Conservation (phyloP, 2,888 invertebrate genomes). For the Subacronicta megacephala region DNA sequence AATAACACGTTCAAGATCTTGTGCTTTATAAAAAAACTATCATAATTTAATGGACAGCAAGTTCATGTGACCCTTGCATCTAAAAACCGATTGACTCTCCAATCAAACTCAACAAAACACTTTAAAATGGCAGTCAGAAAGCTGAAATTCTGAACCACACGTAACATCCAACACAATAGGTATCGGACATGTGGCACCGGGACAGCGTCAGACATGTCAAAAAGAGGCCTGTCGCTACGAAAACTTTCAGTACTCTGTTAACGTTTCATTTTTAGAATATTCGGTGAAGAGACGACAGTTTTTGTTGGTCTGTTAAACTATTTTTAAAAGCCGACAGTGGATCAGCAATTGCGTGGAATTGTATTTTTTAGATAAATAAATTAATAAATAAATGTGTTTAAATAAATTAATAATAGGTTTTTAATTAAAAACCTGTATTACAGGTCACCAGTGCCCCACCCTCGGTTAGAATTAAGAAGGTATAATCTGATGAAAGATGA, state of each 20-base stretch:
- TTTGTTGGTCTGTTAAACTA: slow-evolving; percentile 9
- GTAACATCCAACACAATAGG: slow-evolving; percentile 55
- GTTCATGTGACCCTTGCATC: too few species aligned
- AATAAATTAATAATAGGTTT: too few species aligned
- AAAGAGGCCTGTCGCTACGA: slow-evolving; percentile 52
- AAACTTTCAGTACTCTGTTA: slow-evolving; percentile 45
- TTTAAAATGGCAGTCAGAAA: slow-evolving; percentile 23
- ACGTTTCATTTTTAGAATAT: slow-evolving; percentile 44
- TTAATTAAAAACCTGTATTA: too few species aligned
- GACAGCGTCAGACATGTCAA: slow-evolving; percentile 53
- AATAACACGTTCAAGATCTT: too few species aligned
- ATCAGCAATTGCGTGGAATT: not conserved
- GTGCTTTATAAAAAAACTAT: too few species aligned
- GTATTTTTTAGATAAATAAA: too few species aligned
- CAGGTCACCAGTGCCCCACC: too few species aligned
- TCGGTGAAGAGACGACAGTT: slow-evolving; percentile 26
- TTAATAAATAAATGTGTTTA: too few species aligned
- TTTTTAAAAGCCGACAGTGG: slow-evolving; percentile 17
- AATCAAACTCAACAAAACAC: slow-evolving; percentile 1
- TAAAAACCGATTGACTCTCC: too few species aligned
- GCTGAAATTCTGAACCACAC: slow-evolving; percentile 48
- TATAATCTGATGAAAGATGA: too few species aligned
- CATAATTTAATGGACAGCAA: too few species aligned
- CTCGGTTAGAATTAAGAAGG: too few species aligned
- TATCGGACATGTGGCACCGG: slow-evolving; percentile 43